Evolutionary conservation across 2,888 invertebrate genomes (phyloP).

Genomic region (Rotaria magnacalcarata): DNA sequence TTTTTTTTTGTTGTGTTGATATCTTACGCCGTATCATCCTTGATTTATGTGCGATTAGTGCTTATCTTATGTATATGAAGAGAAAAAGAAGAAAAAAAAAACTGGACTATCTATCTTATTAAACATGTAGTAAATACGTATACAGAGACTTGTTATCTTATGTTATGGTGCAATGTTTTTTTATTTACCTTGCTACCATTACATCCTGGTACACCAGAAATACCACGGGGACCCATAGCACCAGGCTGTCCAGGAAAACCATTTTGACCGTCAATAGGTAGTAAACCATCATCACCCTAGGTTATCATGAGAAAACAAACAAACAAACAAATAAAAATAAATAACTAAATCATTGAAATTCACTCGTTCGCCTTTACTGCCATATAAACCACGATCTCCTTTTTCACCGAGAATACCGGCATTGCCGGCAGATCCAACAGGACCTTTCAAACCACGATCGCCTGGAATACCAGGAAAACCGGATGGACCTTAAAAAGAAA

Average conservation of each 20-base stretch:
- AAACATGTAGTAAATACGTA: not conserved
- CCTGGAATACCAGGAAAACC: constrained; percentile 43
- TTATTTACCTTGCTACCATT: constrained; percentile 39
- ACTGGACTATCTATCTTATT: not conserved
- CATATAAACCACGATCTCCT: constrained; percentile 43
- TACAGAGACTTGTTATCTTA: not conserved
- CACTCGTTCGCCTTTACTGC: constrained; percentile 40
- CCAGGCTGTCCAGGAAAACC: constrained; percentile 41
- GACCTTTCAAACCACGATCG: constrained; percentile 39
- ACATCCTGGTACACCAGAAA: constrained; percentile 38
- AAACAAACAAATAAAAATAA: not conserved
- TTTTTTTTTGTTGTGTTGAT: not conserved
- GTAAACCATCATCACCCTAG: constrained; percentile 18
- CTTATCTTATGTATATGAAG: not conserved
- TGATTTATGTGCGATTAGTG: not conserved
- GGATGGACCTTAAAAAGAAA: constrained; percentile 37
- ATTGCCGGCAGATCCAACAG: constrained; percentile 45
- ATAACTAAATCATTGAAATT: not conserved
- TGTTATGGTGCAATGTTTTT: not conserved
- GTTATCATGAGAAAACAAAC: too few species aligned
- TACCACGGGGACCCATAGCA: constrained; percentile 36
- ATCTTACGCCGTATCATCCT: not conserved
- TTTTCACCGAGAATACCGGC: constrained; percentile 41
- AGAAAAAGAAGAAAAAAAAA: not conserved
- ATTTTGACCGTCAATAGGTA: constrained; percentile 26